phyloP scores from a whole-genome alignment of 2,797 vertebrate species.

The Gallinago stenura region DNA sequence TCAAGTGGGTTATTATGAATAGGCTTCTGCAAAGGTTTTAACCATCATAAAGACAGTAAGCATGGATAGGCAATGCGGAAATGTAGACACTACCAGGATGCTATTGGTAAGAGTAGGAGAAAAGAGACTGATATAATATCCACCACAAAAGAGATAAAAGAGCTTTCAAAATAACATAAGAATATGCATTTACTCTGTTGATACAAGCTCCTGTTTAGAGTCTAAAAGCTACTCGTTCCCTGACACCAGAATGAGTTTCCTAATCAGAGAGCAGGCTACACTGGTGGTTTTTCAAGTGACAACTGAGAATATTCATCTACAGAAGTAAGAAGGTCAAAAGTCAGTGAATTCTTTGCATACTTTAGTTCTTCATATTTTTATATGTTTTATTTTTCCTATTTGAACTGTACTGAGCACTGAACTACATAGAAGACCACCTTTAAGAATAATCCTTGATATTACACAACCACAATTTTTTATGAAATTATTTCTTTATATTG shows the following conservation, averaged over 20 bases:
- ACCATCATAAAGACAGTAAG: background rate
- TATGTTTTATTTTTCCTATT: background rate
- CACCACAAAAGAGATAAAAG: background rate
- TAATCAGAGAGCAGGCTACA: background rate
- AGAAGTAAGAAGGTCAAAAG: slow-evolving; percentile 18
- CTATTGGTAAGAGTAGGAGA: background rate
- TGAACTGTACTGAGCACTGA: background rate
- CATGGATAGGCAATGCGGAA: background rate
- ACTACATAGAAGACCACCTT: background rate
- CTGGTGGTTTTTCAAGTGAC: background rate
- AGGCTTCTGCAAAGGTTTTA: slow-evolving; percentile 38
- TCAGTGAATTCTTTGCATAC: background rate
- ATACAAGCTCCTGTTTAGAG: background rate
- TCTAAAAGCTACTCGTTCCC: background rate
- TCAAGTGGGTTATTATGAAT: slow-evolving; percentile 35
- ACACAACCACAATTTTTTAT: background rate
- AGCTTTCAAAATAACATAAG: background rate
- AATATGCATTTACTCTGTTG: background rate
- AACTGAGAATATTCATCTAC: background rate
- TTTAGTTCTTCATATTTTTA: background rate
- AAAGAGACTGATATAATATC: background rate
- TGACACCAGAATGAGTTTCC: background rate
- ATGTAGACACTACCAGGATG: background rate
- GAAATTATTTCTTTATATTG: background rate
- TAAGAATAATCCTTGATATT: background rate